Conservation (phyloP, 2,888 invertebrate genomes). For the Caenorhabditis angaria region DNA sequence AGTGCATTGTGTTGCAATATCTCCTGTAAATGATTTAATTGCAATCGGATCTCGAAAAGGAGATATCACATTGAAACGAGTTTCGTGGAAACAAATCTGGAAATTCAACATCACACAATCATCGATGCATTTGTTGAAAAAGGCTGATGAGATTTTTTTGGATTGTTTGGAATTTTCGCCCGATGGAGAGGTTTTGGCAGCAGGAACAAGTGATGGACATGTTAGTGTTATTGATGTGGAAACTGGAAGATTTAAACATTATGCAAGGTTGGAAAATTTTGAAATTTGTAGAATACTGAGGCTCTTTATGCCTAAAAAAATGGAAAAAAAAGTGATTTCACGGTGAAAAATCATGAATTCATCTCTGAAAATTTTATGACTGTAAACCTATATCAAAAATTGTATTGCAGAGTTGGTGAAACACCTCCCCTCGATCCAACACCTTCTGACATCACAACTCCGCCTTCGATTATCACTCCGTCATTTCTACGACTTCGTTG, state of each 20-base stretch:
- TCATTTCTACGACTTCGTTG: not conserved
- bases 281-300: not conserved
- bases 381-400: too few species aligned
- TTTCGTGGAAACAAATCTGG: conserved; percentile 66
- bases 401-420: not conserved
- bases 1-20: conserved; percentile 46
- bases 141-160: conserved; percentile 8
- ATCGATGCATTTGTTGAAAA: too few species aligned
- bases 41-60: conserved; percentile 62
- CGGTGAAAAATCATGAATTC: not conserved
- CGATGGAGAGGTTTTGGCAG: conserved; percentile 57
- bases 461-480: too few species aligned
- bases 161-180: conserved; percentile 48
- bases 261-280: not conserved
- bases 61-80: conserved; percentile 58
- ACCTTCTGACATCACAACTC: too few species aligned
- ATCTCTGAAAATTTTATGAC: not conserved
- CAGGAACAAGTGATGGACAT: conserved; percentile 52
- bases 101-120: conserved; percentile 41
- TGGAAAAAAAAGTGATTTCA: too few species aligned
- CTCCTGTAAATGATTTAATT: conserved; percentile 55
- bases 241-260: conserved; percentile 35
- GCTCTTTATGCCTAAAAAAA: too few species aligned
- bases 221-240: conserved; percentile 57
- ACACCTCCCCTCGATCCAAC: not conserved